Percentiles rank a stretch among this genome's conserved stretches.
Conservation (phyloP, 2,888 invertebrate genomes). For the Cosmorhoe ocellata region DNA sequence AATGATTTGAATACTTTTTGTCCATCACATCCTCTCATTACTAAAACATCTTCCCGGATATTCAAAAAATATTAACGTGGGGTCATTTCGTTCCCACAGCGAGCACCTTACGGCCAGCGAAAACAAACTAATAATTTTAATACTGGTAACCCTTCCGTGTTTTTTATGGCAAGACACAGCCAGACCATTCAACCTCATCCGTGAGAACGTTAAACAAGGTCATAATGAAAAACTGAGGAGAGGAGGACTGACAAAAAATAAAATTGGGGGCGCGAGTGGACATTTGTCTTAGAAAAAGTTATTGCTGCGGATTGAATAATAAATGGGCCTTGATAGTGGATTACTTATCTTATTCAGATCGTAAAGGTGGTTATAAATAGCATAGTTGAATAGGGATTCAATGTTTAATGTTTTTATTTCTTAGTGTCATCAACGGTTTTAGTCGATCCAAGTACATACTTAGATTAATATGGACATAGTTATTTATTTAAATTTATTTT, state of each 20-base stretch:
- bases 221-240: constrained; percentile 63
- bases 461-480: no score
- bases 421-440: background rate
- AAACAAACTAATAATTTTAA: constrained; percentile 77
- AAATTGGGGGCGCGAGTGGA: constrained; percentile 70
- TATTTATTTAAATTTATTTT: no score
- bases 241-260: constrained; percentile 61
- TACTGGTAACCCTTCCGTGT: constrained; percentile 77
- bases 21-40: constrained; percentile 68
- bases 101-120: constrained; percentile 65
- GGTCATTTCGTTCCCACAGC: constrained; percentile 77
- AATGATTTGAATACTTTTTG: constrained; percentile 55
- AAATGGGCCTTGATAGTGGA: constrained; percentile 54
- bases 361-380: constrained; percentile 46
- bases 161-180: constrained; percentile 55
- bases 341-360: constrained; percentile 63
- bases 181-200: constrained; percentile 75
- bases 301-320: constrained; percentile 63
- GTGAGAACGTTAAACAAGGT: constrained; percentile 77
- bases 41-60: constrained; percentile 76
- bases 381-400: constrained; percentile 15
- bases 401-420: constrained; percentile 16
- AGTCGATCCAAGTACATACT: no score
- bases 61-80: constrained; percentile 63
- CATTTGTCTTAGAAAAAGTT: constrained; percentile 70